Conservation (phyloP, 2,113 vertebrate genomes). For the Syngnathus scovelli region DNA sequence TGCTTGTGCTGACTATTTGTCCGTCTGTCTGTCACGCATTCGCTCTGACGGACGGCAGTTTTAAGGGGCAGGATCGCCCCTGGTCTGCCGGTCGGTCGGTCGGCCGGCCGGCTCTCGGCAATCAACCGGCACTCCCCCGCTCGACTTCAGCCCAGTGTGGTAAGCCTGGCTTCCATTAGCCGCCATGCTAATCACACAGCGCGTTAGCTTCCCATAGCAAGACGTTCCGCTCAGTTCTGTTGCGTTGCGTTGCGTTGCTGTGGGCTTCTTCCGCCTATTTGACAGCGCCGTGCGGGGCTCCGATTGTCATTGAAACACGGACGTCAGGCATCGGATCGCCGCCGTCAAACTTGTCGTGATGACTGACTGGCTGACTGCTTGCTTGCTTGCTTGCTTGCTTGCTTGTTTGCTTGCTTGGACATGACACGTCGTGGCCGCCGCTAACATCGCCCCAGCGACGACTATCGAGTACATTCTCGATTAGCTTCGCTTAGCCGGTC, state of each 20-base stretch:
- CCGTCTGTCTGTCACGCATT: slow-evolving; percentile 4
- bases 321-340: not conserved
- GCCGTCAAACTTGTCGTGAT: not conserved
- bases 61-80: too few relatives aligned
- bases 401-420: slow-evolving; percentile 19
- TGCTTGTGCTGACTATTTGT: slow-evolving; percentile 24
- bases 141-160: slow-evolving; percentile 31
- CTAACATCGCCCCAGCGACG: slow-evolving; percentile 38
- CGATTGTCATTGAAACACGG: not conserved
- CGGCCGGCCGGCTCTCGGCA: slow-evolving; percentile 26
- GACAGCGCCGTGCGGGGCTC: slow-evolving; percentile 26
- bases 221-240: not conserved
- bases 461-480: slow-evolving; percentile 46
- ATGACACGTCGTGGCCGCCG: slow-evolving; percentile 36
- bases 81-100: too few relatives aligned
- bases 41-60: slow-evolving; percentile 20
- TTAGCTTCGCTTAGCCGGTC: slow-evolving; percentile 31
- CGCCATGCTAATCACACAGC: slow-evolving; percentile 24
- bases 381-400: too few relatives aligned
- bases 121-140: slow-evolving; percentile 14
- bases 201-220: slow-evolving; percentile 23
- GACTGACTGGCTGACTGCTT: too few relatives aligned
- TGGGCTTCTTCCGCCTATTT: slow-evolving; percentile 30
- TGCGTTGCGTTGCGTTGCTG: too few relatives aligned
- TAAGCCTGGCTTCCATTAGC: slow-evolving; percentile 32